Evolutionary conservation across 1,140 invertebrate genomes (phyloP).

Genomic region (Drosophila leontia): DNA sequence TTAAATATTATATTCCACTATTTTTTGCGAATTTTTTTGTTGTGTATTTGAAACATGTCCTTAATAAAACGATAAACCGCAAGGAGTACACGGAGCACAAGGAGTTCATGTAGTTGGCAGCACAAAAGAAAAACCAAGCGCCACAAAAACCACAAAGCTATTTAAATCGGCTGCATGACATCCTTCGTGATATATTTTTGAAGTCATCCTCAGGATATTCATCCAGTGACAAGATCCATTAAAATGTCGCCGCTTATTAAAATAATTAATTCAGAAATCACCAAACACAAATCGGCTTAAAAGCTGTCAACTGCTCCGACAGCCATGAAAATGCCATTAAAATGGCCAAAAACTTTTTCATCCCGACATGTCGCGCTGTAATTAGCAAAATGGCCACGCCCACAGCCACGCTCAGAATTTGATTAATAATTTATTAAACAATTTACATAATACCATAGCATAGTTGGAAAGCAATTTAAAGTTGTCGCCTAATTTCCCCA

Average conservation of each 20-base stretch:
- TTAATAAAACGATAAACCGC: conserved; percentile 20
- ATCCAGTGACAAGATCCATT: conserved; percentile 48
- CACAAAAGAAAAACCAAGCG: not conserved
- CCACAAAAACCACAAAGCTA: conserved; percentile 22
- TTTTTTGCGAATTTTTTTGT: not conserved
- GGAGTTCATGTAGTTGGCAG: conserved; percentile 12
- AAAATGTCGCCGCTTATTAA: conserved; percentile 70
- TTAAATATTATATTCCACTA: not conserved
- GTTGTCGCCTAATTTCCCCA: conserved; percentile 73
- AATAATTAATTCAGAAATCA: conserved; percentile 73
- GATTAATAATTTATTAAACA: conserved; percentile 69
- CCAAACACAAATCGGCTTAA: conserved; percentile 72
- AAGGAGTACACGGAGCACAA: conserved; percentile 8
- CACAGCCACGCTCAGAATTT: conserved; percentile 7
- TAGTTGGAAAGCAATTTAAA: conserved; percentile 71
- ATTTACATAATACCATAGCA: conserved; percentile 70
- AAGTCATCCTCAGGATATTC: not conserved
- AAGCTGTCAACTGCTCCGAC: conserved; percentile 62
- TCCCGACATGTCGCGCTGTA: conserved; percentile 60
- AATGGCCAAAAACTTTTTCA: conserved; percentile 51
- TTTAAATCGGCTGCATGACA: conserved; percentile 17
- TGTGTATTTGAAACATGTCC: conserved; percentile 1
- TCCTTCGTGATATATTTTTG: conserved; percentile 5
- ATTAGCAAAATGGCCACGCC: conserved; percentile 55
- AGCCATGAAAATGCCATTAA: conserved; percentile 70